Evolutionary conservation across 2,113 vertebrate species (phyloP), one percentile per base, ranked within the genome.

Genomic region (Balaenoptera acutorostrata): DNA sequence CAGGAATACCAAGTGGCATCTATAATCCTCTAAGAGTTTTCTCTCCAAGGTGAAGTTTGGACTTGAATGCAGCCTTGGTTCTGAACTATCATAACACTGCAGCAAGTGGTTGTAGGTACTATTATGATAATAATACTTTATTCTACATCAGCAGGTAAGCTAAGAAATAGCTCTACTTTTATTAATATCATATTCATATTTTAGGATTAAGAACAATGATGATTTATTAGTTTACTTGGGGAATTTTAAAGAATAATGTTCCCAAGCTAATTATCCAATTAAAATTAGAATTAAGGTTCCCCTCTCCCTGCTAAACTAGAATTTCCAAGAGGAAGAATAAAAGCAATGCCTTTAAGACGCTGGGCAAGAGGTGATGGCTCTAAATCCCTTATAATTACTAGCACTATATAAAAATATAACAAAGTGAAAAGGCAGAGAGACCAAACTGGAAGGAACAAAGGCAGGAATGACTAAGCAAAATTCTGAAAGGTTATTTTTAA

Each of bases 321-420:
- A 72, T 89, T 97, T 93, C 86, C 11, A 78, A 93, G 78, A 83
- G 23, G 2, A 88, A 82, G n/a, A 90, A 71, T 39, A 75, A 94
- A 94, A 95, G 59, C 6, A 20, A 94, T 61, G 27, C 55, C n/a
- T 69, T 52, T 61, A 87, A 44, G 44, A 90, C 41, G 20, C 39
- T 17, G 23, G 68, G 33, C 4, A 74, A 71, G 90, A 66, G 55
- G 83, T 6, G 13, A 83, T 18, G 15, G 39, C 44, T n/a, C 55
- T 61, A 71, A 36, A 57, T 55, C 46, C 33, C 39, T 81, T 25
- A 41, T 11, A 86, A 80, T 44, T 33, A 64, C 18, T 25, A 81
- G 27, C 15, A 52, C 8, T 27, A 94, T 3, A 66, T 23, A 81
- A 61, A 77, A 8, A 12, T 4, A 44, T 25, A 41, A 41, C 68